Percentiles rank a stretch among this genome's conserved stretches.
These are phyloP conservation scores for Phoxinus dragarum DNA, from an alignment of 2,797 vertebrate species.

Conservation along the genomic window DNA sequence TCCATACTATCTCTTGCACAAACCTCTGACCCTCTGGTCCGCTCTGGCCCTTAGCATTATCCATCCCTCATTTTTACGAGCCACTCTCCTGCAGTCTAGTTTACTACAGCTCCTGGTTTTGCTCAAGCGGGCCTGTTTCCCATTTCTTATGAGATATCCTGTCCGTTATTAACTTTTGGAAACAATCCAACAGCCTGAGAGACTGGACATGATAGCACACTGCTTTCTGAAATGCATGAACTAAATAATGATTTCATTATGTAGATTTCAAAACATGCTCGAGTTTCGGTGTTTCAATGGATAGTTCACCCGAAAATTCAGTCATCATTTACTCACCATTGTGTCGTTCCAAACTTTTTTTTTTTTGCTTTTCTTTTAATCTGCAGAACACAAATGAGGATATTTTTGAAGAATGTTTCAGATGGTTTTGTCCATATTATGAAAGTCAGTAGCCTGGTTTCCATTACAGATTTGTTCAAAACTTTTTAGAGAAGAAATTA, in stretches of 20 bases:
- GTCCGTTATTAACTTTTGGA: slow-evolving; percentile 63
- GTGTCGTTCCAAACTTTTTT: background rate
- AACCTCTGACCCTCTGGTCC: slow-evolving; percentile 45
- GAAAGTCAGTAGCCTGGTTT: background rate
- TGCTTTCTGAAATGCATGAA: background rate
- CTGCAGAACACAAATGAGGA: background rate
- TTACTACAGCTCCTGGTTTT: slow-evolving; percentile 73
- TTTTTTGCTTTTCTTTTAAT: background rate
- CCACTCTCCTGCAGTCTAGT: slow-evolving; percentile 62
- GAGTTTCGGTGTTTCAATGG: background rate
- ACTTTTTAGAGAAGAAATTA: too few species aligned
- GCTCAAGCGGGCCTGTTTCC: slow-evolving; percentile 73
- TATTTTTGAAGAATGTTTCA: background rate
- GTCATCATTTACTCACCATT: background rate
- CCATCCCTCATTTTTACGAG: slow-evolving; percentile 57
- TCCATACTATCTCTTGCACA: slow-evolving; percentile 21
- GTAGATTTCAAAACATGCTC: background rate
- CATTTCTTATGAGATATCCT: slow-evolving; percentile 76
- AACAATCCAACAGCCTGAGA: slow-evolving; percentile 44
- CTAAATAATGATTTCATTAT: background rate
- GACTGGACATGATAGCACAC: background rate
- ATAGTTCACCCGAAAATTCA: background rate
- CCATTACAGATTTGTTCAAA: too few species aligned
- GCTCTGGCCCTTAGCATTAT: slow-evolving; percentile 33
- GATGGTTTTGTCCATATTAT: background rate